Base-by-base conservation (phyloP, 1,140 invertebrate species). In the Palaemon carinicauda region DNA sequence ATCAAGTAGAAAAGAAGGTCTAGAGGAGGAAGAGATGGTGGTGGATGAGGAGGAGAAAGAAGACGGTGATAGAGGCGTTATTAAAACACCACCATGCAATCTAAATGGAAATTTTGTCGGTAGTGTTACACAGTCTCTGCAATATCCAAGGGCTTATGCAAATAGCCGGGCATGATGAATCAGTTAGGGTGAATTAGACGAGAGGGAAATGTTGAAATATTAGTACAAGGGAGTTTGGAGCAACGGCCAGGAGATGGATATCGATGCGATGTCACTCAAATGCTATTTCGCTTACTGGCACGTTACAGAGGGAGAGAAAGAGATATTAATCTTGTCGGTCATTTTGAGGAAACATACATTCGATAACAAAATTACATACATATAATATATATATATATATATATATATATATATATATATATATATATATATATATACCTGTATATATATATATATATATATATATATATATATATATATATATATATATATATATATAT, bases 11-110 rank as follows among this genome's bases (percentile, higher is more conserved):
- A n/a, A 29, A 71, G 69, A 31, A 75, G 73, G 31, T 19, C 14
- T 19, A 50, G 73, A 41, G 73, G 3, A 75, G 73, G 29, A 41
- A 15, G 31, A 41, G 31, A 31, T 21, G 73, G 73, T 17, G 15
- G 73, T 1, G 27, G 31, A 12, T 17, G 69, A 41, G 27, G 31
- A 50, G 17, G 73, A 21, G 73, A 17, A 50, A 31, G 19, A 50
- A n/a, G 51, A 50, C 51, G 73, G 51, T 75, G 73, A 3, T 75
- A 31, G n/a, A 50, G 24, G 80, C 71, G 56, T 81, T 81, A 81
- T 81, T 81, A 81, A 81, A 81, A 81, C 80, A 81, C 60, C 80
- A 81, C 80, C 80, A 81, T 81, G 80, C 80, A 81, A 81, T 81
- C 80, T 81, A 81, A 81, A 81, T 81, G 80, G 56, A 69, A 81